Percentiles rank a stretch among this genome's conserved stretches.
Conservation (phyloP, 2,113 vertebrate species). For the Triplophysa dalaica region DNA sequence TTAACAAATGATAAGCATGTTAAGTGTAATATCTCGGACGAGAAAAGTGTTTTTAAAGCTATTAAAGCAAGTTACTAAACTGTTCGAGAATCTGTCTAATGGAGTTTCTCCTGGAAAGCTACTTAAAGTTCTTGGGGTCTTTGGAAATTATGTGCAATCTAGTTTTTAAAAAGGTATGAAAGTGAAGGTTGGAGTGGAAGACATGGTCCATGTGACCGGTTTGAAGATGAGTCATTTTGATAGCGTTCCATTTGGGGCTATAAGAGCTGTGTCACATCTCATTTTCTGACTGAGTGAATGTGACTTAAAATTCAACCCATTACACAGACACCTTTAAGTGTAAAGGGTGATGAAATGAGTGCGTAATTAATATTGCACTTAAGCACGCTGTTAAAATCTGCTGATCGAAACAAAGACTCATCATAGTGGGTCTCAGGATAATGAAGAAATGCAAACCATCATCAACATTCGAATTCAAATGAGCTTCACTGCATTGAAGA, state of each 20-base stretch:
- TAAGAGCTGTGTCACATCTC: conserved; percentile 42
- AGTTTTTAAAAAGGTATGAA: background rate
- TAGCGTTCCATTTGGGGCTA: conserved; percentile 36
- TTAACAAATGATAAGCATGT: background rate
- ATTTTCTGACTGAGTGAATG: conserved; percentile 42
- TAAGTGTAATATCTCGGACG: no score
- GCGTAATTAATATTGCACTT: conserved; percentile 5
- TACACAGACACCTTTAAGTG: conserved; percentile 23
- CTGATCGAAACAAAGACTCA: background rate
- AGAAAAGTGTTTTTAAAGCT: no score
- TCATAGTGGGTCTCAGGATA: background rate
- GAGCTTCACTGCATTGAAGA: background rate
- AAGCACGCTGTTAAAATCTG: conserved; percentile 10
- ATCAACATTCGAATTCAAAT: background rate
- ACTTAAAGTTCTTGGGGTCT: background rate
- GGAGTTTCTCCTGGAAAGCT: no score
- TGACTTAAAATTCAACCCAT: conserved; percentile 40
- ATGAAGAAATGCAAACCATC: conserved; percentile 2
- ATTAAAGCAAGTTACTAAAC: no score
- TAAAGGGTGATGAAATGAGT: background rate
- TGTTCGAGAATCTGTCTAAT: no score
- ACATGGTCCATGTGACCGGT: conserved; percentile 22
- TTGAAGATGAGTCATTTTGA: conserved; percentile 43
- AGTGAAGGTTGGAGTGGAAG: background rate
- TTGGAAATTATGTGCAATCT: background rate